phyloP scores from a whole-genome alignment of 1,140 invertebrate genomes.

The Antheraea mylitta region DNA sequence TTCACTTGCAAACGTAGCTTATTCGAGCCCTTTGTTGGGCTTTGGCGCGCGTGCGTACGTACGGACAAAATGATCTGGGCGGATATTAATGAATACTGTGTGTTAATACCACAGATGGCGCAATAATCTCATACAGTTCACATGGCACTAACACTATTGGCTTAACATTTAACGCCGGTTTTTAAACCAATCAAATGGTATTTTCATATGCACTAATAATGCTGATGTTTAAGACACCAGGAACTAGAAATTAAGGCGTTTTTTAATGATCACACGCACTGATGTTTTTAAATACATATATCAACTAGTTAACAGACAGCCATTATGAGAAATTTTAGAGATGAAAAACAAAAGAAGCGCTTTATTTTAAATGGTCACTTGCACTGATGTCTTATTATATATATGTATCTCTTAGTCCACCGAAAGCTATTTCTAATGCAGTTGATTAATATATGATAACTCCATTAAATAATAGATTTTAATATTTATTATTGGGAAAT shows the following conservation, averaged over 20 bases:
- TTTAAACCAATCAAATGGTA: slow-evolving; percentile 51
- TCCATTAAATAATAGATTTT: neutral
- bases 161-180: slow-evolving; percentile 15
- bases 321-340: neutral
- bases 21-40: slow-evolving; percentile 76
- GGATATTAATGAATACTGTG: slow-evolving; percentile 69
- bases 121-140: slow-evolving; percentile 46
- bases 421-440: neutral
- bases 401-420: too few species aligned
- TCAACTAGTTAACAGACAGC: neutral
- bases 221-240: slow-evolving; percentile 17
- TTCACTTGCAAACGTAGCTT: slow-evolving; percentile 72
- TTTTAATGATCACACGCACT: slow-evolving; percentile 17
- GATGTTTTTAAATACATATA: neutral
- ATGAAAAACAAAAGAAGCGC: too few species aligned
- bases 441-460: neutral
- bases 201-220: slow-evolving; percentile 37
- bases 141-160: slow-evolving; percentile 45
- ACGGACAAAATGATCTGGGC: slow-evolving; percentile 65
- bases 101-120: slow-evolving; percentile 69
- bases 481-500: neutral
- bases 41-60: slow-evolving; percentile 73
- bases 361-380: too few species aligned
- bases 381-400: too few species aligned
- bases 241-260: slow-evolving; percentile 21